A percentile compares a stretch with the other conserved stretches of the same genome.
Evolutionary conservation across 1,140 invertebrate species (phyloP).

Genomic region (Manduca sexta): DNA sequence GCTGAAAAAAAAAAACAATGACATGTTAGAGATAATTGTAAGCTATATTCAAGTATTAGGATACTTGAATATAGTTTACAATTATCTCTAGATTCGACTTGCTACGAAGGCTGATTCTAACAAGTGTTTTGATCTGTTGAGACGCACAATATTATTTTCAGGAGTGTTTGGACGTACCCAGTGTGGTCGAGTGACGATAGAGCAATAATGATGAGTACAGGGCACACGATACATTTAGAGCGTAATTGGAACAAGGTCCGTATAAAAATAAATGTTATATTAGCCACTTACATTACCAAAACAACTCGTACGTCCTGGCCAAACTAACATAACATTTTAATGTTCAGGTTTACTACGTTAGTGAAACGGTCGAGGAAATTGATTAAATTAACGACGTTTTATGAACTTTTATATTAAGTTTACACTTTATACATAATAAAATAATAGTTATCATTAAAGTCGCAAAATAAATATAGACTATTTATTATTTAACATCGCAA

Average conservation of each 20-base stretch:
- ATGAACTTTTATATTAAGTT: not conserved
- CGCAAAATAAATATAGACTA: too few relatives aligned
- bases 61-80: too few relatives aligned
- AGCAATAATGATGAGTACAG: constrained; percentile 4
- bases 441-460: too few relatives aligned
- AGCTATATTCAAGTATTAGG: too few relatives aligned
- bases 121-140: too few relatives aligned
- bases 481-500: too few relatives aligned
- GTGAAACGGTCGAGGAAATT: constrained; percentile 12
- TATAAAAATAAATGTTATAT: constrained; percentile 39
- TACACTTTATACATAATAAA: constrained; percentile 7
- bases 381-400: constrained; percentile 9
- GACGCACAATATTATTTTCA: too few relatives aligned
- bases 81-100: too few relatives aligned
- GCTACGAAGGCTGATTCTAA: too few relatives aligned
- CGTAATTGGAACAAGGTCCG: constrained; percentile 39
- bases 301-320: constrained; percentile 29
- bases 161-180: too few relatives aligned
- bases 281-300: constrained; percentile 35
- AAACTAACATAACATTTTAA: constrained; percentile 29
- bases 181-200: not conserved
- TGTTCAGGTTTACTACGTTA: constrained; percentile 36
- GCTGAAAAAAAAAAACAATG: too few relatives aligned
- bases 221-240: constrained; percentile 11
- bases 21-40: too few relatives aligned